Evolutionary conservation across 2,888 invertebrate species (phyloP), one percentile per base, ranked within the genome.

Genomic region (Drosophila putrida): DNA sequence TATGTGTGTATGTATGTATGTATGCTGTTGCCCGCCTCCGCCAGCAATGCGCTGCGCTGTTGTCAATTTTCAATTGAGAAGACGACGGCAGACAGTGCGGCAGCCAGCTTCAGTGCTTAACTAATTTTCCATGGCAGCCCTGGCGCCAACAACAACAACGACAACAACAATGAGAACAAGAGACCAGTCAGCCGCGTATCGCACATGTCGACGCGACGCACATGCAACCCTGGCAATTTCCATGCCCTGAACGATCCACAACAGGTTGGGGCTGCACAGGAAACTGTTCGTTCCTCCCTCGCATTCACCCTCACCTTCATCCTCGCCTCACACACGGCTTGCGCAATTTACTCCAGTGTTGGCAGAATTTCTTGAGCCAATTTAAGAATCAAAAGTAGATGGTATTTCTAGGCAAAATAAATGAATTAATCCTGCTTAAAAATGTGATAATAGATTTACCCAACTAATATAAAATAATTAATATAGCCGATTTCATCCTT

Each of bases 51-150:
- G 36, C 10, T 62, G 84, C 88, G 81, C 71, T 88, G 86, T 88
- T 88, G 88, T 89, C 82, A 77, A 82, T 90, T 88, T 90, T 85
- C 89, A 82, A 82, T 75, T 80, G 75, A 51, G 59, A 41, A 70
- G 65, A 72, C 57, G 59, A 33, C 43, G 58, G 71, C 81, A 81
- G 84, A 81, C 87, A 86, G 65, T 66, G 70, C 74, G 86, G 82
- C 88, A 82, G 70, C 85, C 63, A 60, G 61, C 66, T 78, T 39
- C 69, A 73, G 75, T 49, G 82, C 82, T 85, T 82, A 73, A 82
- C 89, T 88, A 89, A 89, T 89, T 89, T 74, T 75, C 77, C 72
- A 77, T 82, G 80, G 76, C 83, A 88, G 85, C 89, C 89, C 83
- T 82, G 82, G 85, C 88, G 89, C 88, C 85, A 87, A 63, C 72